Evolutionary conservation across 2,797 vertebrate species (phyloP).

Genomic region (Spinibarbus caldwelli): DNA sequence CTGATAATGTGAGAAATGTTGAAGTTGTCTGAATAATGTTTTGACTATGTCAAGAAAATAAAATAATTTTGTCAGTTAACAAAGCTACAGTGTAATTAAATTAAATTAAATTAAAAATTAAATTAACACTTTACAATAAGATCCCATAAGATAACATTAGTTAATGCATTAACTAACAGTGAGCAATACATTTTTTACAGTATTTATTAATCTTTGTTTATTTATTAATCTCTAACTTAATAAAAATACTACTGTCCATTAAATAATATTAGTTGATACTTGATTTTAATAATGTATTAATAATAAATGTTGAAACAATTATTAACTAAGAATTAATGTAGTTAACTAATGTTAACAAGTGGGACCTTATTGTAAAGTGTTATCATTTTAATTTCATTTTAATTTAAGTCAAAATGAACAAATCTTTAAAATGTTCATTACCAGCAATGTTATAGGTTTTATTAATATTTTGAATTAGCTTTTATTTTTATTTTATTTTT

Average conservation of each 20-base stretch:
- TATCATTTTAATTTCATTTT: background rate
- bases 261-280: background rate
- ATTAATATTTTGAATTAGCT: background rate
- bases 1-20: too few species aligned
- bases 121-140: background rate
- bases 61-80: background rate
- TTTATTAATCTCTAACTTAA: background rate
- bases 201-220: background rate
- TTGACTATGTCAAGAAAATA: background rate
- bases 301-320: background rate
- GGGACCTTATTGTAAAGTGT: background rate
- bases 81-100: background rate
- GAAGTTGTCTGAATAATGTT: too few species aligned
- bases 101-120: too few species aligned
- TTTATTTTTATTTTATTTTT: too few species aligned
- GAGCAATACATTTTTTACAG: background rate
- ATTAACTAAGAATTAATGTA: background rate
- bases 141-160: background rate
- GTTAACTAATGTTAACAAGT: background rate
- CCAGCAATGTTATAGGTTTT: background rate
- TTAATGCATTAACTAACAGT: background rate
- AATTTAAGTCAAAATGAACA: background rate
- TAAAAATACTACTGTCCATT: background rate
- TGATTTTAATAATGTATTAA: background rate
- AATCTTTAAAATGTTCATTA: background rate